These are phyloP conservation scores for Oxygymnocypris stewartii DNA, from an alignment of 2,113 vertebrate genomes.

Conservation along the genomic window DNA sequence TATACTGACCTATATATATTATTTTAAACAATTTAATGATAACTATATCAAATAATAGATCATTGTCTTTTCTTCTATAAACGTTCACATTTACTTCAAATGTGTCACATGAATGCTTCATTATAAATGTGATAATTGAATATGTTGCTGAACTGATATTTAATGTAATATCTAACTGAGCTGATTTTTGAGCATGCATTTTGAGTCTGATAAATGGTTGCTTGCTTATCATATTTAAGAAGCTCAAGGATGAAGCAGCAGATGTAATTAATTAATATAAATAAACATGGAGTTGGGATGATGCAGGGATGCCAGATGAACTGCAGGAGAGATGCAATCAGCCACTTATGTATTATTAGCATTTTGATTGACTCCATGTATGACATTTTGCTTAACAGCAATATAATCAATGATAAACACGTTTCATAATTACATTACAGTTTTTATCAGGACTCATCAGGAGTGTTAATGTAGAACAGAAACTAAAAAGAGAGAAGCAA, in stretches of 20 bases:
- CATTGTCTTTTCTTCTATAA: background rate
- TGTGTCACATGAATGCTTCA: background rate
- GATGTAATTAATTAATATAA: background rate
- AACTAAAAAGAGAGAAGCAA: too few species aligned
- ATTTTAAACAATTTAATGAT: background rate
- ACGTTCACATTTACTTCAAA: too few species aligned
- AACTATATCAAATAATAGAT: background rate
- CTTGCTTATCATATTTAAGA: background rate
- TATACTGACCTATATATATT: background rate
- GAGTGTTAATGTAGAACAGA: background rate
- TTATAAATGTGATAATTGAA: too few species aligned
- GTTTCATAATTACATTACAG: slow-evolving; percentile 26
- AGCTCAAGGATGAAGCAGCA: background rate
- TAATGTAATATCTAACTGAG: too few species aligned
- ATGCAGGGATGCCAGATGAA: background rate
- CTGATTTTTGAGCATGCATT: background rate
- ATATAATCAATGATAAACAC: slow-evolving; percentile 21
- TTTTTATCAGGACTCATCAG: slow-evolving; percentile 29
- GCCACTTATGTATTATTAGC: slow-evolving; percentile 19
- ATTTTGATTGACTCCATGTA: slow-evolving; percentile 19
- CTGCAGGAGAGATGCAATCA: background rate
- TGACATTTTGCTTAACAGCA: background rate
- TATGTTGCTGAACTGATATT: too few species aligned
- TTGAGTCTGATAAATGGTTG: slow-evolving; percentile 6
- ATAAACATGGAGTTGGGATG: background rate